phyloP scores from a whole-genome alignment of 2,113 vertebrate species.

The Thermophis baileyi region DNA sequence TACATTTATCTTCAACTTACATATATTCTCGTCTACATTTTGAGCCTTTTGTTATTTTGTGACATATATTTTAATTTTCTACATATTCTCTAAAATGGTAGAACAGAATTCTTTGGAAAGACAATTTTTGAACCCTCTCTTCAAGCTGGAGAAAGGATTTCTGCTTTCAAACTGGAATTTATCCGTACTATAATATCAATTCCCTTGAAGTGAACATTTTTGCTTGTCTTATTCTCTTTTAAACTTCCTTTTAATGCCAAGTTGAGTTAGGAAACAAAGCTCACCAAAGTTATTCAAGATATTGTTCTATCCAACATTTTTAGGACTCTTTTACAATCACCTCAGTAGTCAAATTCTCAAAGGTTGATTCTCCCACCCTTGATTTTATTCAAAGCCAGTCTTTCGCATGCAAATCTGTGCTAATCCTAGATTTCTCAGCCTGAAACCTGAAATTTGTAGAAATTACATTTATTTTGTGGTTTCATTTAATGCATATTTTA shows the following conservation, averaged over 20 bases:
- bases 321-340: background rate
- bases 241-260: too few relatives aligned
- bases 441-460: background rate
- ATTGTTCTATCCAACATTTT: background rate
- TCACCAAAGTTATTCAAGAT: background rate
- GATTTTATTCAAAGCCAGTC: background rate
- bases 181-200: too few relatives aligned
- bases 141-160: too few relatives aligned
- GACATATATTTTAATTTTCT: background rate
- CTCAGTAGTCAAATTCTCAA: background rate
- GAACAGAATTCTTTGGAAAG: too few relatives aligned
- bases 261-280: background rate
- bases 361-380: background rate
- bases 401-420: background rate
- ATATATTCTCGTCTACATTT: background rate
- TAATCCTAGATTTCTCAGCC: background rate
- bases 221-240: background rate
- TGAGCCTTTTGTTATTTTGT: background rate
- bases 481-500: background rate
- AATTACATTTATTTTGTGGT: background rate
- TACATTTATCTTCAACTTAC: too few relatives aligned
- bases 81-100: too few relatives aligned
- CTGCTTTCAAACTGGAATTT: too few relatives aligned
- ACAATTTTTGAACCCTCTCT: background rate
- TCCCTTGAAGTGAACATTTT: too few relatives aligned